phyloP scores from a whole-genome alignment of 2,888 invertebrate species.

The Lepidochrysops patricia region DNA sequence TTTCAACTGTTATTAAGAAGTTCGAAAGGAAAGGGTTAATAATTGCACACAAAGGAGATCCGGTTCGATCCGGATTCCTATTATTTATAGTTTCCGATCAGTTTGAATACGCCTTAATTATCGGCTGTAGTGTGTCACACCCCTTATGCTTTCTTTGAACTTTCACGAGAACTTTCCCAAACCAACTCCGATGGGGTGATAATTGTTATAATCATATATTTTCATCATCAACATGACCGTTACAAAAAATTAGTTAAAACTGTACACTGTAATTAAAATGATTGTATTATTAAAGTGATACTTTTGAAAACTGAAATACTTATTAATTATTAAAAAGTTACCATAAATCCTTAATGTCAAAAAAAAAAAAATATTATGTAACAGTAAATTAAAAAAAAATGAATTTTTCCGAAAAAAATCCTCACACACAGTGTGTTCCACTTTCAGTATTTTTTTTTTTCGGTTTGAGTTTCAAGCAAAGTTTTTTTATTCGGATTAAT shows the following conservation, averaged over 20 bases:
- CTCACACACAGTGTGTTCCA: no score
- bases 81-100: slow-evolving; percentile 73
- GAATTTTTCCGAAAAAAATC: no score
- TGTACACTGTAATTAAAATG: no score
- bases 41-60: slow-evolving; percentile 68
- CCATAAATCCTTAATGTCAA: no score
- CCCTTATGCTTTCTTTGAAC: slow-evolving; percentile 49
- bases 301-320: background rate
- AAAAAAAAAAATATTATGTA: no score
- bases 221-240: background rate
- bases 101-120: slow-evolving; percentile 74
- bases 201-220: slow-evolving; percentile 16
- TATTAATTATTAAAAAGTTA: background rate
- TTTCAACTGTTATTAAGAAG: slow-evolving; percentile 60
- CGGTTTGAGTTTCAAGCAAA: no score
- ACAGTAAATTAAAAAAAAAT: no score
- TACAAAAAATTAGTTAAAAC: no score
- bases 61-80: slow-evolving; percentile 66
- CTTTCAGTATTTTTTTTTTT: no score
- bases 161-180: slow-evolving; percentile 56
- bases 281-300: no score
- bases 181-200: slow-evolving; percentile 23
- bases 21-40: slow-evolving; percentile 71
- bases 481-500: background rate
- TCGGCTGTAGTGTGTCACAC: slow-evolving; percentile 59